Conservation (phyloP, 2,797 vertebrate genomes). For the Rachycentron canadum region DNA sequence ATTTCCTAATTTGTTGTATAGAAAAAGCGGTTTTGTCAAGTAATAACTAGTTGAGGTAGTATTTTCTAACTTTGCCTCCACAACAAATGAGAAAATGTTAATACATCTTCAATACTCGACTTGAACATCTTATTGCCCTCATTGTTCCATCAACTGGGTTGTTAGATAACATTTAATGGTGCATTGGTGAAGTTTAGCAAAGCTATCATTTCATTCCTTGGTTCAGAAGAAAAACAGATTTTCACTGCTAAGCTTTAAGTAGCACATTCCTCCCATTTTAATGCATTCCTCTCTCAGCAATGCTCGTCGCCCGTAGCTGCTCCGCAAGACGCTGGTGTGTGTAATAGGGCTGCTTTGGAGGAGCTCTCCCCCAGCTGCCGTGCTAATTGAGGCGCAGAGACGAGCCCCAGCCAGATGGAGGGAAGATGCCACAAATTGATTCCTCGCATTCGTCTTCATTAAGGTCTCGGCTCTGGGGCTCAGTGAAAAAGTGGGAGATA, state of each 20-base stretch:
- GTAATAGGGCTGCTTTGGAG: slow-evolving; percentile 79
- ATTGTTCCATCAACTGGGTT: slow-evolving; percentile 37
- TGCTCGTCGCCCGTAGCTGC: slow-evolving; percentile 64
- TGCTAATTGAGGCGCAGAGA: slow-evolving; percentile 86
- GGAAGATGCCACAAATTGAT: slow-evolving; percentile 86
- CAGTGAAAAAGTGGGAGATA: slow-evolving; percentile 38
- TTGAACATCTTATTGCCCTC: slow-evolving; percentile 18
- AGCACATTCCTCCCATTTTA: slow-evolving; percentile 59
- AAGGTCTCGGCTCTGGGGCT: slow-evolving; percentile 81
- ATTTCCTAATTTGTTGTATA: neutral
- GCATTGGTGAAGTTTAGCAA: slow-evolving; percentile 34
- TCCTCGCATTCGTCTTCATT: slow-evolving; percentile 89
- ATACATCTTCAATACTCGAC: slow-evolving; percentile 11
- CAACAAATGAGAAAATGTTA: slow-evolving; percentile 10
- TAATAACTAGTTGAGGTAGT: neutral
- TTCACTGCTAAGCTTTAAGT: slow-evolving; percentile 63
- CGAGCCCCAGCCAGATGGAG: slow-evolving; percentile 85
- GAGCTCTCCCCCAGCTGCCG: slow-evolving; percentile 84
- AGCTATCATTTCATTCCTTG: slow-evolving; percentile 50
- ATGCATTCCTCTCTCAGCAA: slow-evolving; percentile 59
- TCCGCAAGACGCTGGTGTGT: slow-evolving; percentile 71
- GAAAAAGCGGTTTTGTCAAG: neutral
- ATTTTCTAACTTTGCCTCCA: neutral
- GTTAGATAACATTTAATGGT: slow-evolving; percentile 38
- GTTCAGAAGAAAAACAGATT: slow-evolving; percentile 54